A percentile compares a stretch with the other conserved stretches of the same genome.
Conservation (phyloP, 2,888 invertebrate species). For the Lampropteryx suffumata region DNA sequence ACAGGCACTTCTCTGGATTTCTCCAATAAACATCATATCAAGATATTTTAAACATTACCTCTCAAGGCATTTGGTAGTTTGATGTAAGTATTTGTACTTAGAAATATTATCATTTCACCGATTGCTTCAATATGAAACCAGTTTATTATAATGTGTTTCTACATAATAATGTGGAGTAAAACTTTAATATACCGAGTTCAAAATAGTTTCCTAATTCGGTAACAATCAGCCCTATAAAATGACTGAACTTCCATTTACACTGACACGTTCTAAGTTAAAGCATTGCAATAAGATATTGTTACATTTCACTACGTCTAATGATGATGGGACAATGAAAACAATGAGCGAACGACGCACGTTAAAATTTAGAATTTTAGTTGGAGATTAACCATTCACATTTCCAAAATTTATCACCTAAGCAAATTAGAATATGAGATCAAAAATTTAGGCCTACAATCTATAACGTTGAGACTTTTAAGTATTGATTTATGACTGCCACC, state of each 20-base stretch:
- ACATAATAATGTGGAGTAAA: slow-evolving; percentile 57
- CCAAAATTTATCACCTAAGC: slow-evolving; percentile 79
- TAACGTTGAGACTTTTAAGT: slow-evolving; percentile 76
- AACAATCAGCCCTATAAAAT: slow-evolving; percentile 74
- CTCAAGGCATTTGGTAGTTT: slow-evolving; percentile 66
- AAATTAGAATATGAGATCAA: slow-evolving; percentile 83
- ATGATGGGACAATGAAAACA: slow-evolving; percentile 57
- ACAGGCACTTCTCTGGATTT: slow-evolving; percentile 82
- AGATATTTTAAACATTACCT: slow-evolving; percentile 71
- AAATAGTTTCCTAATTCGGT: slow-evolving; percentile 62
- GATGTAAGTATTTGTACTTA: slow-evolving; percentile 65
- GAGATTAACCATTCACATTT: slow-evolving; percentile 72
- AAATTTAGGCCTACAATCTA: slow-evolving; percentile 82
- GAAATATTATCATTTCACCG: slow-evolving; percentile 60
- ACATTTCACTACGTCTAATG: slow-evolving; percentile 75
- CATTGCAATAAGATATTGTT: slow-evolving; percentile 82
- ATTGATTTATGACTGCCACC: slow-evolving; percentile 77
- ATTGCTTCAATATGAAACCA: slow-evolving; percentile 51
- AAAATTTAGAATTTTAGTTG: slow-evolving; percentile 78
- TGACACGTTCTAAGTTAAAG: slow-evolving; percentile 80
- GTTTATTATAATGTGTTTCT: slow-evolving; percentile 59
- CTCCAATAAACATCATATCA: slow-evolving; percentile 82
- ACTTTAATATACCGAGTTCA: slow-evolving; percentile 53
- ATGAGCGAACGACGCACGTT: slow-evolving; percentile 66
- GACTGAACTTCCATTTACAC: slow-evolving; percentile 72